These are phyloP conservation scores for Ophthalmolycus amberensis DNA, from an alignment of 2,113 vertebrate genomes.

Conservation along the genomic window DNA sequence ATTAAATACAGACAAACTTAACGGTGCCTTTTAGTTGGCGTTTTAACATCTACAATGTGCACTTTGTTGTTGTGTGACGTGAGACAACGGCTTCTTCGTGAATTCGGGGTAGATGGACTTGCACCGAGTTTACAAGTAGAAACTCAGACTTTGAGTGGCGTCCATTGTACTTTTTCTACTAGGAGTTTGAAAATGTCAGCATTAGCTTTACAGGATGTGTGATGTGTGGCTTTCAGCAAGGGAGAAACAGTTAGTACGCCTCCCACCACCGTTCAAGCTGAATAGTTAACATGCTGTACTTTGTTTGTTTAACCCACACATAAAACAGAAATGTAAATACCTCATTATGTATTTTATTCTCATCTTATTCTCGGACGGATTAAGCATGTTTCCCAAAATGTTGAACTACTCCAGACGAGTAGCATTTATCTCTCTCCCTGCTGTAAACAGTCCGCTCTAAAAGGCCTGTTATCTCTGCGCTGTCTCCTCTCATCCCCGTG, in stretches of 20 bases:
- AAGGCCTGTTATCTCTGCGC: conserved; percentile 23
- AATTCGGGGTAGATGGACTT: background rate
- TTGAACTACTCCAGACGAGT: background rate
- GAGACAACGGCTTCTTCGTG: no score
- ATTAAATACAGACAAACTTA: background rate
- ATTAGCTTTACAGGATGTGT: background rate
- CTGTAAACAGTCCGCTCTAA: conserved; percentile 33
- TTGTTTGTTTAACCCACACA: background rate
- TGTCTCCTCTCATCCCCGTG: conserved; percentile 21
- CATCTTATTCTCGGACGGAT: background rate
- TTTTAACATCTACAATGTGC: background rate
- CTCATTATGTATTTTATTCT: background rate
- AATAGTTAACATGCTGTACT: background rate
- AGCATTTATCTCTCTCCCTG: background rate
- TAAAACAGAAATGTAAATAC: background rate
- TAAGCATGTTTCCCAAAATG: background rate
- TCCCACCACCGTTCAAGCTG: background rate
- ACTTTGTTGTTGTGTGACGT: background rate
- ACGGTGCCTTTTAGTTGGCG: background rate
- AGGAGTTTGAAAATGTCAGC: background rate
- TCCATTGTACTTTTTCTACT: no score
- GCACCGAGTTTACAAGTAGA: no score
- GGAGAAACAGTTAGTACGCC: background rate
- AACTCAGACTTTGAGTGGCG: no score
- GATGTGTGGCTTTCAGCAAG: no score